phyloP scores from a whole-genome alignment of 2,113 vertebrate species.

The Pycnonotus jocosus region DNA sequence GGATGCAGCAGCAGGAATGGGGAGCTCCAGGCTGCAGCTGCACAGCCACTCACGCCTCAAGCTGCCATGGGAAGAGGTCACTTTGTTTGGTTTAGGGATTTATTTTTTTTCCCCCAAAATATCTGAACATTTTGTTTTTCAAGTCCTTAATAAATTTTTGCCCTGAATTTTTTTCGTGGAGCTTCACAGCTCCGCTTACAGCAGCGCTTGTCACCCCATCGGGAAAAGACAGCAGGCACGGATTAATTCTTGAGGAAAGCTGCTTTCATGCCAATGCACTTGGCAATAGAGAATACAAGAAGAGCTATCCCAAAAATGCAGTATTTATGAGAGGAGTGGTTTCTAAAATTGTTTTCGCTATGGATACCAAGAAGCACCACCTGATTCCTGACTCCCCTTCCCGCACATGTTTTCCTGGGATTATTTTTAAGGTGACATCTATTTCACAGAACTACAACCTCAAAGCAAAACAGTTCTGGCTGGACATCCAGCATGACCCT shows the following conservation, averaged over 20 bases:
- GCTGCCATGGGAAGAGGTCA: neutral
- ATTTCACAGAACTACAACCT: neutral
- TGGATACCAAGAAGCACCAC: constrained; percentile 37
- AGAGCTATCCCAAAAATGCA: constrained; percentile 45
- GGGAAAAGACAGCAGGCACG: constrained; percentile 38
- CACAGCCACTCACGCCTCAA: neutral
- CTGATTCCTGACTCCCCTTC: constrained; percentile 12
- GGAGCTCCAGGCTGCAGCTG: neutral
- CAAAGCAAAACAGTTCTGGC: neutral
- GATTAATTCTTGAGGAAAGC: constrained; percentile 58
- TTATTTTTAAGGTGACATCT: constrained; percentile 3
- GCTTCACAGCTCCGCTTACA: neutral
- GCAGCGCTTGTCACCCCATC: neutral
- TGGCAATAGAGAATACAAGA: constrained; percentile 36
- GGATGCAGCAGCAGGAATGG: neutral
- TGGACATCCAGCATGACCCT: neutral
- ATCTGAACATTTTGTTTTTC: neutral
- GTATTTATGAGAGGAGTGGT: constrained; percentile 57
- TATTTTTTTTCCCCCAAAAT: neutral
- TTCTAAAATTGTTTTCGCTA: constrained; percentile 54
- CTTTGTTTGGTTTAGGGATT: neutral
- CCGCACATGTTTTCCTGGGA: neutral
- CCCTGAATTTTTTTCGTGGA: neutral
- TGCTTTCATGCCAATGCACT: constrained; percentile 39
- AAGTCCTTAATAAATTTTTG: neutral